Conservation (phyloP, 2,888 invertebrate genomes). For the Coelinius sp. region DNA sequence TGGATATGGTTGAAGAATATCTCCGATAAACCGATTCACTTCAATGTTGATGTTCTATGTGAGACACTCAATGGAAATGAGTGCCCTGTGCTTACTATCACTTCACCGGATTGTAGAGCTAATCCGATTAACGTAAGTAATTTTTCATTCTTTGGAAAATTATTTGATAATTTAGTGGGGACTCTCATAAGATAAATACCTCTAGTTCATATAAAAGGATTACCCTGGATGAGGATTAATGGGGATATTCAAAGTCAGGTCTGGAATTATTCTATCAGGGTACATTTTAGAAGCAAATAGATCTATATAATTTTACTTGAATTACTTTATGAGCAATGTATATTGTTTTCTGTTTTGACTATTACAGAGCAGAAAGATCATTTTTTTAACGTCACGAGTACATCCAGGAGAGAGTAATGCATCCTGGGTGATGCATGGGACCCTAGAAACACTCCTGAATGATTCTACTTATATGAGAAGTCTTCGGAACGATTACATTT, state of each 20-base stretch:
- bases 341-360: background rate
- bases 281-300: no score
- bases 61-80: constrained; percentile 81
- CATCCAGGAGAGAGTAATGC: constrained; percentile 92
- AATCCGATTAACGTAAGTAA: constrained; percentile 74
- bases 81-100: constrained; percentile 83
- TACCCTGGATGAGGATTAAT: no score
- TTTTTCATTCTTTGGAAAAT: background rate
- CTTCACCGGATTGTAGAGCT: constrained; percentile 74
- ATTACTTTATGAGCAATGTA: no score
- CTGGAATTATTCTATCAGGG: no score
- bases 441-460: constrained; percentile 78
- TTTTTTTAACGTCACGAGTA: constrained; percentile 85
- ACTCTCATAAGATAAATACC: no score
- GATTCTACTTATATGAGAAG: constrained; percentile 74
- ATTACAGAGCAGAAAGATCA: constrained; percentile 76
- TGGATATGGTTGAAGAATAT: constrained; percentile 76
- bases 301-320: no score
- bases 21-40: constrained; percentile 73
- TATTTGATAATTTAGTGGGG: no score
- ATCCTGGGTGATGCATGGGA: constrained; percentile 91
- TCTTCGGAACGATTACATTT: constrained; percentile 81
- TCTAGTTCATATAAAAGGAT: no score
- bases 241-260: no score
- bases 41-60: constrained; percentile 79